phyloP scores from a whole-genome alignment of 2,888 invertebrate species.

The Nymphalis polychloros region DNA sequence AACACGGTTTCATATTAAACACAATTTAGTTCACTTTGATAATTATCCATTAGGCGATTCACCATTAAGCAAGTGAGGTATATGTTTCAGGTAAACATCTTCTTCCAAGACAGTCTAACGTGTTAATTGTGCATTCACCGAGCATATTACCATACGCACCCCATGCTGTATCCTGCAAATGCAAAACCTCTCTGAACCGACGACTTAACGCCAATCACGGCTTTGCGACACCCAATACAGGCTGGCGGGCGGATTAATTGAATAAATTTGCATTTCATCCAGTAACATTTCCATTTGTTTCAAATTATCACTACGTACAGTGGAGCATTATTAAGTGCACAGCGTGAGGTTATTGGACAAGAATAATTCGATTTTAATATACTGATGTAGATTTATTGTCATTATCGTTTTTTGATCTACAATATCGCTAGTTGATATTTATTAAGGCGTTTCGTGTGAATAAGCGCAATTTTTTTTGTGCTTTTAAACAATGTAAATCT shows the following conservation, averaged over 20 bases:
- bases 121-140: slow-evolving; percentile 22
- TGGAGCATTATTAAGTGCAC: slow-evolving; percentile 24
- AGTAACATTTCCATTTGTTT: slow-evolving; percentile 76
- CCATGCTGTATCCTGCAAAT: slow-evolving; percentile 44
- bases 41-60: too few relatives aligned
- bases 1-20: too few relatives aligned
- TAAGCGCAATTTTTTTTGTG: too few relatives aligned
- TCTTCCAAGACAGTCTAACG: slow-evolving; percentile 2
- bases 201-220: slow-evolving; percentile 78
- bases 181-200: slow-evolving; percentile 60
- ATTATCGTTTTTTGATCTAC: neutral
- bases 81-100: slow-evolving; percentile 2
- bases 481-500: too few relatives aligned
- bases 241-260: slow-evolving; percentile 74
- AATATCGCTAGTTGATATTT: neutral
- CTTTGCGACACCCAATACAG: slow-evolving; percentile 75
- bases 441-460: too few relatives aligned
- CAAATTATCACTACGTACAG: slow-evolving; percentile 54
- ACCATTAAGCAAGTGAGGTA: neutral
- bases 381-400: neutral
- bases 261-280: slow-evolving; percentile 79
- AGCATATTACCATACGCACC: slow-evolving; percentile 40
- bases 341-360: slow-evolving; percentile 14
- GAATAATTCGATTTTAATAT: slow-evolving; percentile 8
- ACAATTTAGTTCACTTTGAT: too few relatives aligned